A percentile compares a stretch with the other conserved stretches of the same genome.
Conservation (phyloP, 2,113 vertebrate species). For the Heteronetta atricapilla region DNA sequence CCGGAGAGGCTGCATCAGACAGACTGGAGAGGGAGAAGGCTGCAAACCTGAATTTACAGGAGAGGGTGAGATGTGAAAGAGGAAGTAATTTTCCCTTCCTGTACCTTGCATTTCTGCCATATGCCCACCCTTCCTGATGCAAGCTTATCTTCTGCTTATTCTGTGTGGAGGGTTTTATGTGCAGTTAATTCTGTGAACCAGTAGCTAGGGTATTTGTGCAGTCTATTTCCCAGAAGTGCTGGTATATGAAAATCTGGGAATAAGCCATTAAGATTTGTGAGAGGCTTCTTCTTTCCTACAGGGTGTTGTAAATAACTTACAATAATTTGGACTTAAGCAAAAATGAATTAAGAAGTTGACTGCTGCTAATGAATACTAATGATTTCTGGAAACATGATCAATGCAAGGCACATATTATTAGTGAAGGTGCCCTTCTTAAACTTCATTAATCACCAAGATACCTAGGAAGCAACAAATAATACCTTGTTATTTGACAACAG, state of each 20-base stretch:
- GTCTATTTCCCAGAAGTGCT: slow-evolving; percentile 53
- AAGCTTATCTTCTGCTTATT: not conserved
- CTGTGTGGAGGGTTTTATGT: not conserved
- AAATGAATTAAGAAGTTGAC: slow-evolving; percentile 69
- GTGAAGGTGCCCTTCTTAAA: slow-evolving; percentile 68
- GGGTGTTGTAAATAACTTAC: slow-evolving; percentile 66
- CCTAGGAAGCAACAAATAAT: slow-evolving; percentile 62
- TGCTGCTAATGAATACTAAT: slow-evolving; percentile 72
- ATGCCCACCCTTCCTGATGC: not conserved
- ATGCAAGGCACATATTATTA: slow-evolving; percentile 64
- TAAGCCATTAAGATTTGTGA: slow-evolving; percentile 52
- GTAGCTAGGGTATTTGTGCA: slow-evolving; percentile 14
- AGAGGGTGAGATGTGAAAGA: not conserved
- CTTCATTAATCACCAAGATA: slow-evolving; percentile 68
- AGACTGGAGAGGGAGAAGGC: not conserved
- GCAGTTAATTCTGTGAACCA: slow-evolving; percentile 22
- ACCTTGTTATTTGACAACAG: slow-evolving; percentile 31
- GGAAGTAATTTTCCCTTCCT: not conserved
- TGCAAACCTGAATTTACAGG: not conserved
- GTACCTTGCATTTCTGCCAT: not conserved
- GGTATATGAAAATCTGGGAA: slow-evolving; percentile 48
- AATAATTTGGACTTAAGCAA: slow-evolving; percentile 70
- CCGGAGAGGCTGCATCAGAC: not conserved
- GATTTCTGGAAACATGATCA: slow-evolving; percentile 67
- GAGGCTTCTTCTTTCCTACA: slow-evolving; percentile 58